Base-by-base conservation (phyloP, 2,888 invertebrate species). In the Drosophila paramelanica region DNA sequence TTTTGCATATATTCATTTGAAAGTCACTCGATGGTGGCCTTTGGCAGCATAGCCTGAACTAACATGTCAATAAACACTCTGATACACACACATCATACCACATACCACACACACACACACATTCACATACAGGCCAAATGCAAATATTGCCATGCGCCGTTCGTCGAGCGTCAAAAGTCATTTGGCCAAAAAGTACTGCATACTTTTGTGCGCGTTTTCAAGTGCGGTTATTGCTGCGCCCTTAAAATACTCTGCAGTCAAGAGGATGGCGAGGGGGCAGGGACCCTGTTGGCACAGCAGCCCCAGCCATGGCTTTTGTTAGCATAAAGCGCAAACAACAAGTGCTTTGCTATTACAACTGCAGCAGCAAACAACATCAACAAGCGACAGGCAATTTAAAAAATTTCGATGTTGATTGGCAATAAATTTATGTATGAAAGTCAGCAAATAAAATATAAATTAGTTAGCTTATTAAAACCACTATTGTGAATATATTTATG, bases 181-280 rank as follows among this genome's bases (percentile, higher is more conserved):
- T 81, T 83, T 83, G 39, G 67, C 64, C 69, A 85, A 81, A 83
- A 87, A 79, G 68, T 69, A 82, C 70, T 67, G 88, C 79, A 87
- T 76, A 85, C 76, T 83, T 83, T 85, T 79, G 76, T 64, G 85
- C 76, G 73, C 75, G 69, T 62, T 72, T 66, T 76, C 68, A 64
- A 87, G 85, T 85, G 73, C 72, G 76, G 79, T 81, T 83, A 83
- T 87, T 81, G 83, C 67, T 53, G 71, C 67, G 70, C 76, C 67
- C 70, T 64, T 62, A 73, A 60, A 71, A 71, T 53, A 52, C 66
- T 57, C 66, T 59, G 42, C 65, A 42, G 56, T 45, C 61, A 7
- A 39, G 36, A 8, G 7, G 31, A 49, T 3, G 42, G 23, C 2
- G 6, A 4, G 8, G 23, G 38, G 5, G 4, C 14, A 47, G 25